These are phyloP conservation scores for Meriones unguiculatus DNA, from an alignment of 2,113 vertebrate species.

Conservation along the genomic window DNA sequence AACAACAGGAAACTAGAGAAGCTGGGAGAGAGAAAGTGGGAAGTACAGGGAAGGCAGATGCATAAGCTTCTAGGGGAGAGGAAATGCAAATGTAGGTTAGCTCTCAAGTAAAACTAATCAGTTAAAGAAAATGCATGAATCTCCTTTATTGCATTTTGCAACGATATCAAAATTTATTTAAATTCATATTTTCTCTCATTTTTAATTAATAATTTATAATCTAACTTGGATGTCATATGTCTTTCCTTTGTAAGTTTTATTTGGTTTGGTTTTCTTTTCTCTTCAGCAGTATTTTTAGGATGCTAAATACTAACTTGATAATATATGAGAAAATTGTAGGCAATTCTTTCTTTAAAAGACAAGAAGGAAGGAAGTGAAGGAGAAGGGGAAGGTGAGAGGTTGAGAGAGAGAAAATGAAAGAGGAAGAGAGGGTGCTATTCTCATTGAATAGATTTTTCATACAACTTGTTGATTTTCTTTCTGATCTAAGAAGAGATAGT, in stretches of 20 bases:
- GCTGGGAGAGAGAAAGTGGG: not conserved
- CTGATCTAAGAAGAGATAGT: not conserved
- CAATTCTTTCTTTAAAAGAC: constrained; percentile 39
- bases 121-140: constrained; percentile 2
- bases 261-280: constrained; percentile 38
- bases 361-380: not conserved
- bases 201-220: constrained; percentile 61
- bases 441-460: constrained; percentile 17
- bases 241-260: constrained; percentile 58
- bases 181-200: constrained; percentile 10
- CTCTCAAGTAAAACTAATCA: constrained; percentile 24
- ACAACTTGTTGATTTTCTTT: not conserved
- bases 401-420: not conserved
- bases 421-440: not conserved
- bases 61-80: constrained; percentile 26
- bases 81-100: not conserved
- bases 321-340: not conserved
- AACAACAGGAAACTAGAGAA: not conserved
- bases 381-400: too few relatives aligned
- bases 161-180: constrained; percentile 57
- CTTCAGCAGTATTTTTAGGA: constrained; percentile 39
- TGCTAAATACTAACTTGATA: constrained; percentile 64
- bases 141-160: not conserved
- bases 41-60: not conserved
- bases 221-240: constrained; percentile 64